phyloP scores from a whole-genome alignment of 2,888 invertebrate species.

The Rotaria sp. region DNA sequence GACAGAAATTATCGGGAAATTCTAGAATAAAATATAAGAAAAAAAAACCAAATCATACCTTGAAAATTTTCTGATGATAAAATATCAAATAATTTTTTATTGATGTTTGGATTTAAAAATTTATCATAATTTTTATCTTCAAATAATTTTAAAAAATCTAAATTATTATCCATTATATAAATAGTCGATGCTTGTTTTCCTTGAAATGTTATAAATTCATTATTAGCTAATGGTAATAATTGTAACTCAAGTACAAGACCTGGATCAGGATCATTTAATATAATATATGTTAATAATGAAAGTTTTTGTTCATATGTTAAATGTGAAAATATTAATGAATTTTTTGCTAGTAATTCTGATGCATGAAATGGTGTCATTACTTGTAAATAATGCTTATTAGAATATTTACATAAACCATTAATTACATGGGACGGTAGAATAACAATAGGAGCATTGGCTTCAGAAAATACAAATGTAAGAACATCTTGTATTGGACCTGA shows the following conservation, averaged over 20 bases:
- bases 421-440: constrained; percentile 36
- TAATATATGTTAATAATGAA: constrained; percentile 34
- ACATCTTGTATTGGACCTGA: constrained; percentile 33
- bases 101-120: constrained; percentile 35
- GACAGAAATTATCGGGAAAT: too few relatives aligned
- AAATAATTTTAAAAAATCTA: constrained; percentile 29
- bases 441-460: constrained; percentile 39
- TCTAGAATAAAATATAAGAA: too few relatives aligned
- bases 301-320: constrained; percentile 35
- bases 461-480: constrained; percentile 34
- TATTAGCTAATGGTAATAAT: constrained; percentile 37
- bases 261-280: constrained; percentile 34
- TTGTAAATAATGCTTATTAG: constrained; percentile 37
- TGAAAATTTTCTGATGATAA: constrained; percentile 38
- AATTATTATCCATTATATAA: constrained; percentile 31
- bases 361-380: constrained; percentile 40
- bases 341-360: constrained; percentile 38
- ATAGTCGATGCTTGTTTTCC: constrained; percentile 26
- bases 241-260: constrained; percentile 36
- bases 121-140: not conserved
- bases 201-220: constrained; percentile 40
- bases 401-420: constrained; percentile 35
- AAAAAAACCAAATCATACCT: not conserved
- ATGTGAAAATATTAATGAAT: constrained; percentile 27
- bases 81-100: constrained; percentile 32